Evolutionary conservation across 2,797 vertebrate genomes (phyloP).

Genomic region (Artibeus lituratus): DNA sequence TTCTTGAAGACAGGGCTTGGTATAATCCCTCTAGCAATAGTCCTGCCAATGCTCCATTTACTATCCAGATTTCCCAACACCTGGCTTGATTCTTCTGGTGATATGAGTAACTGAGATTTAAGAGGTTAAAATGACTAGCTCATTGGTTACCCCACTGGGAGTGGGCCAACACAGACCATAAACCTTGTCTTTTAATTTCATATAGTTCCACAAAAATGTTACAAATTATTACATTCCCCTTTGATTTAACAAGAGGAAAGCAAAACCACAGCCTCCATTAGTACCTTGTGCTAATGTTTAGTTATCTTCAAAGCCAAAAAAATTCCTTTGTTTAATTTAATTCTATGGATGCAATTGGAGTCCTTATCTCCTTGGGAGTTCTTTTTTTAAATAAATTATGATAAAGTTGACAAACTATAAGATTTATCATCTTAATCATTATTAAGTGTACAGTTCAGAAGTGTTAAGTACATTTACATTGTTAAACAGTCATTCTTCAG

Average conservation of each 20-base stretch:
- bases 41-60: accelerated
- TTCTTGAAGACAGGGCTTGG: neutral
- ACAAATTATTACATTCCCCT: neutral
- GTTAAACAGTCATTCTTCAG: neutral
- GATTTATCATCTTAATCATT: neutral
- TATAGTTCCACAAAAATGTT: neutral
- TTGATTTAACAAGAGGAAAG: neutral
- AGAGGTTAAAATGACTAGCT: neutral
- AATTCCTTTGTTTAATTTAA: neutral
- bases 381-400: neutral
- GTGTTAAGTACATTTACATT: neutral
- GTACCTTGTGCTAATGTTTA: neutral
- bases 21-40: no score
- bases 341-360: neutral
- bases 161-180: neutral
- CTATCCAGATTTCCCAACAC: neutral
- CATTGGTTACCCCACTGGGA: neutral
- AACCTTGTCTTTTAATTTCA: neutral
- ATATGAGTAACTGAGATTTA: neutral
- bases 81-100: neutral
- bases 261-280: neutral
- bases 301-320: neutral
- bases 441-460: neutral
- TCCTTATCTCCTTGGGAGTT: neutral
- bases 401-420: neutral